A percentile compares a stretch with the other conserved stretches of the same genome.
phyloP scores from a whole-genome alignment of 2,113 vertebrate genomes.

The Cnemophilus loriae region DNA sequence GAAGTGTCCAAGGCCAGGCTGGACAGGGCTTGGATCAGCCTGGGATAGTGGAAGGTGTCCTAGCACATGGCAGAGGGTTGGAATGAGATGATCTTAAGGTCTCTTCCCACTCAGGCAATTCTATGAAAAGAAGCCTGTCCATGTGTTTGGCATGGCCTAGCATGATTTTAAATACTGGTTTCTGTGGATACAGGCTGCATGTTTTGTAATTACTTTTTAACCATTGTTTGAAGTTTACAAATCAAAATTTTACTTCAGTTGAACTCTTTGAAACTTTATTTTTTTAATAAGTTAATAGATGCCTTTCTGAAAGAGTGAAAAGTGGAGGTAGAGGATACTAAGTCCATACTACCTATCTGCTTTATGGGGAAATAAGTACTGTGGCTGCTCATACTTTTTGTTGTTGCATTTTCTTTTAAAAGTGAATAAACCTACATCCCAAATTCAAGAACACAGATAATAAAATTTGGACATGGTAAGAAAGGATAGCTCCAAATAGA shows the following conservation, averaged over 20 bases:
- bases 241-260: not conserved
- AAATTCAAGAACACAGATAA: not conserved
- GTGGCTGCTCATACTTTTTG: not conserved
- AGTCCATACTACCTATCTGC: not conserved
- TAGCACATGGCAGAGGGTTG: not conserved
- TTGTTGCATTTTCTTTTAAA: not conserved
- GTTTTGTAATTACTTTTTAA: not conserved
- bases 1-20: not conserved
- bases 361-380: not conserved
- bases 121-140: not conserved
- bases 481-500: not conserved
- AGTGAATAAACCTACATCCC: not conserved
- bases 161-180: not conserved
- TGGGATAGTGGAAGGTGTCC: not conserved
- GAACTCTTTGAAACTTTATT: not conserved
- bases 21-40: accelerated
- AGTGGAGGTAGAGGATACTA: not conserved
- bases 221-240: not conserved
- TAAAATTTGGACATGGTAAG: not conserved
- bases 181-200: not conserved
- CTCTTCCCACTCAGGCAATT: not conserved
- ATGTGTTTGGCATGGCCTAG: not conserved
- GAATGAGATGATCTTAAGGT: not conserved
- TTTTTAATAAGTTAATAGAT: not conserved
- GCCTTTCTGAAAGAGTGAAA: not conserved